Base-by-base conservation (phyloP, 2,888 invertebrate species). In the Drosophila phalerata region DNA sequence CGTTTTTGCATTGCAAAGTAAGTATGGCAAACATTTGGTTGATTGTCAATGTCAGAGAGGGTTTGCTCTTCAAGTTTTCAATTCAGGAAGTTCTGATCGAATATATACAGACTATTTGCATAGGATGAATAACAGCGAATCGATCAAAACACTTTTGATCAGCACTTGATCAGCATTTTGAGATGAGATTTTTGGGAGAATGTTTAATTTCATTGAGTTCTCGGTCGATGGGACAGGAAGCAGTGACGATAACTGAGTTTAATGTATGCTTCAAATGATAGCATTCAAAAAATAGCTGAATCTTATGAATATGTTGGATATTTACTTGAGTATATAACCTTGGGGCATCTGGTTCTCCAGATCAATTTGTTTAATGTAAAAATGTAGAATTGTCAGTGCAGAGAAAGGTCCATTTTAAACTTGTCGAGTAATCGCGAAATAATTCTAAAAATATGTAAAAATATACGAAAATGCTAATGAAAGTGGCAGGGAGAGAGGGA, bases 1-100 rank as follows among this genome's bases (percentile, higher is more conserved):
- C 57, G 53, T 53, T 86, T 56, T 83, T 63, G 85, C 88, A 83
- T 70, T 88, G 82, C 72, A 85, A 83, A 77, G 77, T 82, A 83
- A 77, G 79, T 82, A 69, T 69, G 58, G 65, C 83, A 84, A 84
- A 84, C 83, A 84, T 84, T 85, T 84, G 53, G 25, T 11, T 38
- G 17, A 42, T 42, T 25, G 55, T 88, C 83, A 84, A 88, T 88
- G 88, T 86, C 88, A 85, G 42, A 83, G 47, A 55, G 30, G 13
- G 22, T 15, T n/a, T 30, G 51, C 30, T 49, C 37, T 30, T 37
- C 30, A 73, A 55, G 42, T 34, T 48, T 53, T 56, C 57, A 52
- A 53, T 75, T 77, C 77, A 79, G 77, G 77, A 77, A 77, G 76
- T 72, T 67, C 70, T 70, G 47, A 43, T 75, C 40, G 42, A 72